phyloP scores from a whole-genome alignment of 2,113 vertebrate genomes.

The Pachyramphus minor region DNA sequence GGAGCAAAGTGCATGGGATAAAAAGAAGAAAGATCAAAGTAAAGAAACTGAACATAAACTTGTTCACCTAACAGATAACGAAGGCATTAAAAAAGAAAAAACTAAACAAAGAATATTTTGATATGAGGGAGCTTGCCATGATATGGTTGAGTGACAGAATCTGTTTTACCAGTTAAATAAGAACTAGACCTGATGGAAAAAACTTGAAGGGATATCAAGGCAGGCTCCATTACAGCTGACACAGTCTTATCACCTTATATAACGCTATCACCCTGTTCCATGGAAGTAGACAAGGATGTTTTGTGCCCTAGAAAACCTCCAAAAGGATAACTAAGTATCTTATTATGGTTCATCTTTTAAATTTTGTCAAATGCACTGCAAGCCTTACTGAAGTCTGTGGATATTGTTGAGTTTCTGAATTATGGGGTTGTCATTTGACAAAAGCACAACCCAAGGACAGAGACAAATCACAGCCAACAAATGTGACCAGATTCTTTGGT shows the following conservation, averaged over 20 bases:
- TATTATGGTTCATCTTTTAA: not conserved
- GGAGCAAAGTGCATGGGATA: slow-evolving; percentile 15
- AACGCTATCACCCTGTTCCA: not conserved
- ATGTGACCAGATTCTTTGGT: not conserved
- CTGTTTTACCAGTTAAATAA: not conserved
- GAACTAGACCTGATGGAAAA: not conserved
- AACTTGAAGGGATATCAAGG: not conserved
- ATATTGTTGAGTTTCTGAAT: not conserved
- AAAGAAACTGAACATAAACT: not conserved
- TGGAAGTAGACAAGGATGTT: not conserved
- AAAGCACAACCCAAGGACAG: not conserved
- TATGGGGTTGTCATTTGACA: not conserved
- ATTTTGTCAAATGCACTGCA: not conserved
- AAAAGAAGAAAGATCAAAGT: slow-evolving; percentile 17
- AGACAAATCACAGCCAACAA: not conserved
- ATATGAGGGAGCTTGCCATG: not conserved
- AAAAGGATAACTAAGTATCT: not conserved
- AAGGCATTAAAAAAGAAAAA: not conserved
- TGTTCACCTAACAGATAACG: not conserved
- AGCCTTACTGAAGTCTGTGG: not conserved
- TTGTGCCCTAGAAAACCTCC: not conserved
- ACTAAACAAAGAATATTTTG: not conserved
- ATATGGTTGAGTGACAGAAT: not conserved
- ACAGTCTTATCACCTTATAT: not conserved
- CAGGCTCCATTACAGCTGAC: not conserved